Conservation (phyloP, 2,797 vertebrate species). For the Florisuga fusca region DNA sequence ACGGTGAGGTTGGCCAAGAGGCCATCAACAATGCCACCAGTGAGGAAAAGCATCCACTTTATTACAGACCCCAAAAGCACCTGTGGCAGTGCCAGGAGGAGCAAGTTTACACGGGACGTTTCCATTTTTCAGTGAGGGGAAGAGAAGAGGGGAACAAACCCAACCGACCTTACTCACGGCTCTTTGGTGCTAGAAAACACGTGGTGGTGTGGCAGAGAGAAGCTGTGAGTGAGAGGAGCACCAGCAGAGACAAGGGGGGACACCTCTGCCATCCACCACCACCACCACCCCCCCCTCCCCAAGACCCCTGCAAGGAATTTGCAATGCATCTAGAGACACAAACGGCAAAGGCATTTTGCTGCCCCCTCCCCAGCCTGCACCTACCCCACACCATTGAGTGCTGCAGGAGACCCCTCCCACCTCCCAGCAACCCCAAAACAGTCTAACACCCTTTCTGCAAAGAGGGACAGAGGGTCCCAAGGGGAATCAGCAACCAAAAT, state of each 20-base stretch:
- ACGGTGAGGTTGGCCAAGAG: rapidly evolving
- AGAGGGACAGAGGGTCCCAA: constrained; percentile 15
- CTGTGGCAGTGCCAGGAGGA: constrained; percentile 48
- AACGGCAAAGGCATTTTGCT: background rate
- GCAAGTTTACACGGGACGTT: constrained; percentile 28
- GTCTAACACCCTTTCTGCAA: constrained; percentile 39
- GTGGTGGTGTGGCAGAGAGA: background rate
- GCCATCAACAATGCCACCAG: background rate
- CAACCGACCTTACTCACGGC: background rate
- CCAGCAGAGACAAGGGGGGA: background rate
- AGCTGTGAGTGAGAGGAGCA: background rate
- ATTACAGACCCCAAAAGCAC: constrained; percentile 73
- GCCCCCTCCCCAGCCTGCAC: background rate
- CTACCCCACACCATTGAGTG: background rate
- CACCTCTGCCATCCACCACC: background rate
- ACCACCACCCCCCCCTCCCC: background rate
- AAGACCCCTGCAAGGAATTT: background rate
- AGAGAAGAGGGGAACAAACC: constrained; percentile 29
- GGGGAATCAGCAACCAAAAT: constrained; percentile 1
- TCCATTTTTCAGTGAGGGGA: constrained; percentile 38
- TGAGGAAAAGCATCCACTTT: constrained; percentile 74
- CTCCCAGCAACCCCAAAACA: background rate
- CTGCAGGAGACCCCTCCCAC: background rate
- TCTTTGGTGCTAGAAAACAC: constrained; percentile 63
- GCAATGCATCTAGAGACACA: background rate